Evolutionary conservation across 1,140 invertebrate genomes (phyloP), one percentile per base, ranked within the genome.

Genomic region (Triops cancriformis): DNA sequence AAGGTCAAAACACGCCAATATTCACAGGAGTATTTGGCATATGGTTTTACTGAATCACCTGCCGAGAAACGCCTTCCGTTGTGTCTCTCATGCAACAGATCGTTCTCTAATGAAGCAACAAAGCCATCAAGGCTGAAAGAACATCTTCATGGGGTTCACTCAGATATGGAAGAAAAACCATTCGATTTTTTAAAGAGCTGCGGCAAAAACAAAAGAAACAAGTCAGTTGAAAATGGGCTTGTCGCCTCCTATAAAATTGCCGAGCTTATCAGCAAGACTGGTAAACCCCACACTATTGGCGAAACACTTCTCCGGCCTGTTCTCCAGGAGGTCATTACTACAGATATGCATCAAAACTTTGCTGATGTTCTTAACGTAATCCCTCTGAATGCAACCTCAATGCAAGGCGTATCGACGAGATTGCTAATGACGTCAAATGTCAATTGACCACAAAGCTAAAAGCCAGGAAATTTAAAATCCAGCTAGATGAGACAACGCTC

Each of bases 111-210:
- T n/a, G n/a, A n/a, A n/a, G n/a, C n/a, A n/a, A n/a, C n/a, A n/a
- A n/a, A n/a, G n/a, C n/a, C n/a, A n/a, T n/a, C n/a, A n/a, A n/a
- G n/a, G n/a, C n/a, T n/a, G n/a, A n/a, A n/a, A 80, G 78, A 81
- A 31, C 79, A 81, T 75, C 76, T 80, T 77, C 26, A 77, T 80
- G 78, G 73, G 41, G 43, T 79, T 76, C 77, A 80, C 73, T 73
- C 78, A 75, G 77, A 80, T 80, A 81, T 80, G 76, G 77, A 79
- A 73, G 77, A 76, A 18, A 78, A 80, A 80, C 72, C 72, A 31
- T 42, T 73, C 73, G 37, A 45, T 45, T 75, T 74, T 79, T 77
- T 77, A 74, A 73, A 77, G 74, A 77, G 51, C 43, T 26, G 45
- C 74, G 72, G 10, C 45, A 78, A 27, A 79, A 72, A 74, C 27